Evolutionary conservation across 2,113 vertebrate genomes (phyloP).

Genomic region (Urocynchramus pylzowi): DNA sequence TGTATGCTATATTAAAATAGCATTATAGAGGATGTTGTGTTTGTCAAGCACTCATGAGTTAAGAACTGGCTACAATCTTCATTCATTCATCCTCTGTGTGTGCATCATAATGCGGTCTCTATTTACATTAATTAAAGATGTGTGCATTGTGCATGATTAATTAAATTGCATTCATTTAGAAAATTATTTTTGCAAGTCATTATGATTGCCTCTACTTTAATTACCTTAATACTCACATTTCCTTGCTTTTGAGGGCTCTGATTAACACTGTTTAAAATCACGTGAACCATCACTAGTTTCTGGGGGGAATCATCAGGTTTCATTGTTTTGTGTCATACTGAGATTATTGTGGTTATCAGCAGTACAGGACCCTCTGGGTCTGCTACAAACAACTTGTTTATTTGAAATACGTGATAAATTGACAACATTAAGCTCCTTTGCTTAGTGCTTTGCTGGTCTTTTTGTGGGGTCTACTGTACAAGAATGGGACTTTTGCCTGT

Average conservation of each 20-base stretch:
- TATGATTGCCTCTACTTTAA: background rate
- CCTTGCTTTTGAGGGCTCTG: background rate
- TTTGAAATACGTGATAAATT: background rate
- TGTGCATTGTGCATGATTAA: background rate
- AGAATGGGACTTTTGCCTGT: background rate
- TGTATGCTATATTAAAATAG: background rate
- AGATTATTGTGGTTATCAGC: background rate
- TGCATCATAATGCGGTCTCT: background rate
- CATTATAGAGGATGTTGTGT: background rate
- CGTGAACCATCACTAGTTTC: background rate
- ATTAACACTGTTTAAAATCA: background rate
- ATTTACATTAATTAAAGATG: background rate
- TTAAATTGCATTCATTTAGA: slow-evolving; percentile 25
- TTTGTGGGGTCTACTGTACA: background rate
- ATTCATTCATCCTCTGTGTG: background rate
- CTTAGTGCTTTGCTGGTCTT: background rate
- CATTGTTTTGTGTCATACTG: background rate
- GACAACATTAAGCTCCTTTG: background rate
- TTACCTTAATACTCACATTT: background rate
- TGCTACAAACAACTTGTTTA: background rate
- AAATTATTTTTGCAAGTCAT: slow-evolving; percentile 25
- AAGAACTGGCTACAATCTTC: background rate
- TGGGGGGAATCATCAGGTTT: background rate
- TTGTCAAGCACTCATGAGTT: background rate
- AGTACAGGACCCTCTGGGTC: background rate